These are phyloP conservation scores for Chrysemys picta DNA, from an alignment of 2,113 vertebrate species.

Conservation along the genomic window DNA sequence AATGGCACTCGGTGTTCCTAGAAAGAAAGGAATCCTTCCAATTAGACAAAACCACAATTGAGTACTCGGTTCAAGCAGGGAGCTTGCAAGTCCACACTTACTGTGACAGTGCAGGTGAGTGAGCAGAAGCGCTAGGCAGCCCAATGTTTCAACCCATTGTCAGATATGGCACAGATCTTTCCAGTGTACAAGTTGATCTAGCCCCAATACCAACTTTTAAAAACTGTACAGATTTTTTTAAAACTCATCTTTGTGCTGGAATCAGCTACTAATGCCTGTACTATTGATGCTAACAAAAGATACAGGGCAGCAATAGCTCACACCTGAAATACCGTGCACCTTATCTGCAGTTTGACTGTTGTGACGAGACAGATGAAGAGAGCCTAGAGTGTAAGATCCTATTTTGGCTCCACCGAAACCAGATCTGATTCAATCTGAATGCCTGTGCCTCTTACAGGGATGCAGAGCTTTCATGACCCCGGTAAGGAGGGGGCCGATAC, in stretches of 20 bases:
- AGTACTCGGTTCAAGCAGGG: not conserved
- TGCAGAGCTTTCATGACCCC: not conserved
- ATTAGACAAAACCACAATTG: not conserved
- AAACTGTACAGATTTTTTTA: not conserved
- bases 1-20: conserved; percentile 93
- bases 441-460: not conserved
- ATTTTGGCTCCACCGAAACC: not conserved
- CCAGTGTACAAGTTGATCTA: not conserved
- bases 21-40: not conserved
- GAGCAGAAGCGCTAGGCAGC: not conserved
- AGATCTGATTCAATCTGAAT: not conserved
- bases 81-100: not conserved
- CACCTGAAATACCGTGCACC: not conserved
- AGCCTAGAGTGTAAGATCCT: not conserved
- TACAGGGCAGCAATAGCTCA: not conserved
- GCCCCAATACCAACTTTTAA: not conserved
- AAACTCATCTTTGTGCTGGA: accelerated
- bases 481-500: not conserved
- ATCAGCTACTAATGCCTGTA: not conserved
- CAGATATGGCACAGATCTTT: not conserved
- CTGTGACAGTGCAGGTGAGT: not conserved
- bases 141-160: not conserved
- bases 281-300: accelerated
- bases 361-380: not conserved
- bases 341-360: not conserved